Percentiles rank a stretch among this genome's conserved stretches.
phyloP scores from a whole-genome alignment of 2,113 vertebrate genomes.

The Ophthalmolycus amberensis region DNA sequence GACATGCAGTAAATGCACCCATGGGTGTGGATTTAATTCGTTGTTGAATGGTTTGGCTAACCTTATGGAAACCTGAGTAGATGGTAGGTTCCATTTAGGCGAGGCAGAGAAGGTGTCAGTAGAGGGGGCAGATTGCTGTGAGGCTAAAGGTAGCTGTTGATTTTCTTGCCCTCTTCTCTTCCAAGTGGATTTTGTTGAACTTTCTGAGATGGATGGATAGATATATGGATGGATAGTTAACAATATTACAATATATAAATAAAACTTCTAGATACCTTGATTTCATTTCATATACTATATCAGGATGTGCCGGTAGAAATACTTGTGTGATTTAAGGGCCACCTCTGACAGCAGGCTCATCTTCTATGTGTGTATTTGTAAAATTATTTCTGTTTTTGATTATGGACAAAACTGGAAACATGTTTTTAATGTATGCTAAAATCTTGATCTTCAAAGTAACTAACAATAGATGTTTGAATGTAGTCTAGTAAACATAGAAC shows the following conservation, averaged over 20 bases:
- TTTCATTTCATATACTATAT: background rate
- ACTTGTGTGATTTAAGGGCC: slow-evolving; percentile 8
- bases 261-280: background rate
- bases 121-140: background rate
- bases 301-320: slow-evolving; percentile 5
- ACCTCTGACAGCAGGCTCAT: slow-evolving; percentile 27
- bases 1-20: background rate
- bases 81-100: background rate
- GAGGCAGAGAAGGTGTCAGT: background rate
- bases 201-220: background rate
- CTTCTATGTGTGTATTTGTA: too few relatives aligned
- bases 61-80: background rate
- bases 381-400: background rate
- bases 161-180: too few relatives aligned
- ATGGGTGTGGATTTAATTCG: background rate
- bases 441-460: background rate
- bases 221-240: background rate
- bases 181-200: too few relatives aligned
- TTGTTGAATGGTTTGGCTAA: background rate
- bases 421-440: background rate
- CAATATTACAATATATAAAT: background rate
- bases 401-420: background rate
- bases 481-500: background rate
- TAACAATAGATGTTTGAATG: background rate
- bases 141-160: too few relatives aligned